phyloP scores from a whole-genome alignment of 2,113 vertebrate species.

The Notothenia rossii region DNA sequence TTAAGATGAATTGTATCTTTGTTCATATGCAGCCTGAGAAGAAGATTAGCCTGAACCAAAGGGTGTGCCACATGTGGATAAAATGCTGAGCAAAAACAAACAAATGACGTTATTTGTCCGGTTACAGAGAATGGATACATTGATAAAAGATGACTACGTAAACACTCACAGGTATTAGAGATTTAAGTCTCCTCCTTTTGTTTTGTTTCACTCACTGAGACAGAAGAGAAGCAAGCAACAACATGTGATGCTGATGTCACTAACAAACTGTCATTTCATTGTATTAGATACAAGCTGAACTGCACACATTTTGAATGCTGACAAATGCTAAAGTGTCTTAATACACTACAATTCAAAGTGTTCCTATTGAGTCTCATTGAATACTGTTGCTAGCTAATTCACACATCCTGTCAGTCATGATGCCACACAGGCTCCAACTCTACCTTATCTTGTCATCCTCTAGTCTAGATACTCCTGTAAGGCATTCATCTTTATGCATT shows the following conservation, averaged over 20 bases:
- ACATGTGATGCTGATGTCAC: background rate
- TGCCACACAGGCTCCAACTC: conserved; percentile 14
- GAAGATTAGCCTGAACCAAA: conserved; percentile 20
- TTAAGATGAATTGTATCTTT: conserved; percentile 17
- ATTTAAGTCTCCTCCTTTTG: conserved; percentile 11
- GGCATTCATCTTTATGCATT: background rate
- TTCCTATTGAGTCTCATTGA: background rate
- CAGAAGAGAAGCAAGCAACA: conserved; percentile 1
- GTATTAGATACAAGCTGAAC: background rate
- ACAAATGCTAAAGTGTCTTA: background rate
- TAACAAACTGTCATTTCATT: background rate
- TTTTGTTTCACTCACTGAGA: background rate
- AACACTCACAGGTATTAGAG: conserved; percentile 30
- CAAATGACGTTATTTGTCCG: conserved; percentile 13
- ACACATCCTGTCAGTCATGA: background rate
- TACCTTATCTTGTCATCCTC: conserved; percentile 22
- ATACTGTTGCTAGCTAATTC: background rate
- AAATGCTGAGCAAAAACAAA: background rate
- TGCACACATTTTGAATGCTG: background rate
- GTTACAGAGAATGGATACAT: conserved; percentile 15
- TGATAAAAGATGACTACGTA: conserved; percentile 19
- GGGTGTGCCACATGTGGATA: background rate
- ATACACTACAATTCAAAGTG: conserved; percentile 10
- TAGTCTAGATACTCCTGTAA: background rate
- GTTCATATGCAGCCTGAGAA: conserved; percentile 19